Evolutionary conservation across 1,140 invertebrate species (phyloP).

Genomic region (Whitmania pigra): DNA sequence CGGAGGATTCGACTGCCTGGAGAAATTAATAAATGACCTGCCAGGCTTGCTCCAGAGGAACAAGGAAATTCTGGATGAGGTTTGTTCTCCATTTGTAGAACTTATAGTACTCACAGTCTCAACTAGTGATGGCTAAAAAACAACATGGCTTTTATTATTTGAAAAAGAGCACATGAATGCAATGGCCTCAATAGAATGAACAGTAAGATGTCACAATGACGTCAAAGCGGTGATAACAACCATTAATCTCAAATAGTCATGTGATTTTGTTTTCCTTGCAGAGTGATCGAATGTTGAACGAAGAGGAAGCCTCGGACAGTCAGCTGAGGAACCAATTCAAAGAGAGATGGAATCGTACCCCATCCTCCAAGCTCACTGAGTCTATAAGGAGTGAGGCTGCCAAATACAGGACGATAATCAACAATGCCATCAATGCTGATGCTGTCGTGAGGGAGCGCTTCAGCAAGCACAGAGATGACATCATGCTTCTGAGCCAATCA

Average conservation of each 20-base stretch:
- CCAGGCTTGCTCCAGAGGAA: conserved; percentile 81
- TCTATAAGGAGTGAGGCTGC: conserved; percentile 59
- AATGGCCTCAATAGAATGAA: too few species aligned
- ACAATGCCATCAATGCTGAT: conserved; percentile 71
- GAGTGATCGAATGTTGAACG: conserved; percentile 70
- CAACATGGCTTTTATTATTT: too few species aligned
- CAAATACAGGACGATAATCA: conserved; percentile 80
- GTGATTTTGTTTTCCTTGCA: conserved; percentile 33
- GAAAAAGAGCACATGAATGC: too few species aligned
- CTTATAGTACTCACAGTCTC: not conserved
- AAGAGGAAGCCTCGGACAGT: conserved; percentile 80
- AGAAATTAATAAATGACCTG: conserved; percentile 59
- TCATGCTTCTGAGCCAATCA: conserved; percentile 66
- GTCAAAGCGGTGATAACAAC: not conserved
- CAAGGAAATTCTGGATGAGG: conserved; percentile 87
- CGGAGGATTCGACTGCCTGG: conserved; percentile 43
- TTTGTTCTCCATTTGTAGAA: conserved; percentile 34
- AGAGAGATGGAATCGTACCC: conserved; percentile 69
- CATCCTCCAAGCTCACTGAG: conserved; percentile 74
- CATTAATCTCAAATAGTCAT: not conserved
- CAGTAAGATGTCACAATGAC: too few species aligned
- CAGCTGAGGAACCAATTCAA: conserved; percentile 78
- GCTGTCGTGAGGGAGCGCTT: conserved; percentile 73
- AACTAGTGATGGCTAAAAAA: not conserved
- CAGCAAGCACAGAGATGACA: conserved; percentile 61